Evolutionary conservation across 1,140 invertebrate species (phyloP).

Genomic region (Triops longicaudatus): DNA sequence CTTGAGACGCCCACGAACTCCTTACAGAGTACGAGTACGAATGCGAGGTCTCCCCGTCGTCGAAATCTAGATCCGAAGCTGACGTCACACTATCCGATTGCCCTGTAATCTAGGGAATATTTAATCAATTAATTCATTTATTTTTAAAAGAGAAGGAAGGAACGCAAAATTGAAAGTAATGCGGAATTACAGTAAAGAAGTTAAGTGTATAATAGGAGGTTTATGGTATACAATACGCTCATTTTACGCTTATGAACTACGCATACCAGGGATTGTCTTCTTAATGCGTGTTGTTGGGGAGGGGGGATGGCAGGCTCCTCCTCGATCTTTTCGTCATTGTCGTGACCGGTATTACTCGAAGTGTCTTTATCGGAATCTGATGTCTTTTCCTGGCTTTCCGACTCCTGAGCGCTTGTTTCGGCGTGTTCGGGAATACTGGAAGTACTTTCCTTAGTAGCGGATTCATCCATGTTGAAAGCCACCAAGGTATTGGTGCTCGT

Average conservation of each 20-base stretch:
- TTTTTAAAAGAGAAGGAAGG: too few species aligned
- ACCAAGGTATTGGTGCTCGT: slow-evolving; percentile 54
- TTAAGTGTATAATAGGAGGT: too few species aligned
- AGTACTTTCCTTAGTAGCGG: neutral
- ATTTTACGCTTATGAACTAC: neutral
- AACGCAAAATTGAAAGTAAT: too few species aligned
- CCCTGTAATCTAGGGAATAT: slow-evolving; percentile 29
- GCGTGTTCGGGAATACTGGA: neutral
- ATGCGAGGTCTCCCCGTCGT: slow-evolving; percentile 24
- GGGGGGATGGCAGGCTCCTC: slow-evolving; percentile 22
- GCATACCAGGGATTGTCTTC: slow-evolving; percentile 28
- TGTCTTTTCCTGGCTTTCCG: neutral
- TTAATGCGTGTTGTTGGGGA: slow-evolving; percentile 22
- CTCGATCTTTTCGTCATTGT: slow-evolving; percentile 13
- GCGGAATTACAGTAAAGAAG: too few species aligned
- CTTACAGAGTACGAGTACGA: slow-evolving; percentile 16
- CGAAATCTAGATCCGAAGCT: slow-evolving; percentile 29
- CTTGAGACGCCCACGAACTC: slow-evolving; percentile 18
- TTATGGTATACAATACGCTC: too few species aligned
- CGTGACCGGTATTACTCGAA: slow-evolving; percentile 20
- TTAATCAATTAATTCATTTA: too few species aligned
- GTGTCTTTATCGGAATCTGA: neutral
- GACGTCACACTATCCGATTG: slow-evolving; percentile 28
- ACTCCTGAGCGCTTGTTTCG: neutral
- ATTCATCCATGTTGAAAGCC: slow-evolving; percentile 42